These are phyloP conservation scores for Spilosoma lubricipeda DNA, from an alignment of 2,888 invertebrate genomes.

Conservation along the genomic window DNA sequence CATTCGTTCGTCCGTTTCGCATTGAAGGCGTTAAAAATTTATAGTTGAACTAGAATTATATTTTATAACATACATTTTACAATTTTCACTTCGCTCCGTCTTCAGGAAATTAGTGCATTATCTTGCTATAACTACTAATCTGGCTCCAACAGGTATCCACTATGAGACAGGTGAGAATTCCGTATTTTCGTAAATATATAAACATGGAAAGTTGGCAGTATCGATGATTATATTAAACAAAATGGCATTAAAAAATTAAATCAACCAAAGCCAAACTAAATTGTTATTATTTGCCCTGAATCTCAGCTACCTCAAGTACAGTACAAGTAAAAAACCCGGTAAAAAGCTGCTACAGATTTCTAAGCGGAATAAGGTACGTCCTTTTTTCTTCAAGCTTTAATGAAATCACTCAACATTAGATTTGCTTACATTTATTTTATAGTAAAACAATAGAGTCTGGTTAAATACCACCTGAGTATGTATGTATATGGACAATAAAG, in stretches of 20 bases:
- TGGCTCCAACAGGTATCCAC: no score
- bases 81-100: no score
- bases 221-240: no score
- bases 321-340: background rate
- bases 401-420: background rate
- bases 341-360: background rate
- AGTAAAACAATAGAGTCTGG: background rate
- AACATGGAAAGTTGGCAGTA: no score
- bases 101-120: no score
- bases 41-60: no score
- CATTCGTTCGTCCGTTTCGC: background rate
- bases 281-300: background rate
- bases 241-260: no score
- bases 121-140: no score
- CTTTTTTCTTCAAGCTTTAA: background rate
- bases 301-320: background rate
- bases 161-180: no score
- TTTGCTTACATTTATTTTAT: background rate
- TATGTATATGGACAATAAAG: background rate
- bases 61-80: no score
- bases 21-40: background rate
- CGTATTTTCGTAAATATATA: no score
- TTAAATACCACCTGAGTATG: background rate
- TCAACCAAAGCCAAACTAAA: no score
- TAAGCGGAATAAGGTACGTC: background rate